These are phyloP conservation scores for Agriopis aurantiaria DNA, from an alignment of 2,888 invertebrate species.

Conservation along the genomic window DNA sequence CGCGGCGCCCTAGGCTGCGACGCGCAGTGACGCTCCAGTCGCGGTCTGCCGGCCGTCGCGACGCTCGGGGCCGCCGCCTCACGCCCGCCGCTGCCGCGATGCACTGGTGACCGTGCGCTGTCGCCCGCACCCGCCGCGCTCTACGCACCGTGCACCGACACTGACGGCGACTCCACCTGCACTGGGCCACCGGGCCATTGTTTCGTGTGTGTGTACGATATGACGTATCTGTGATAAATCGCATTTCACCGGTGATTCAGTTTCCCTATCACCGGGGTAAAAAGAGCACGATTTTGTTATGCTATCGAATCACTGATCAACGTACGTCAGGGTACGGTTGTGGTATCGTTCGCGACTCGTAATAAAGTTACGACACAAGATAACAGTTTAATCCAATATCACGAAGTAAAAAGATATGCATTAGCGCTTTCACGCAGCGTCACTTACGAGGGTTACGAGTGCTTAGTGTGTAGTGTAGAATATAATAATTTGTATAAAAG, in stretches of 20 bases:
- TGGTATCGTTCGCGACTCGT: conserved; percentile 61
- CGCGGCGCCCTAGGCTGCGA: conserved; percentile 81
- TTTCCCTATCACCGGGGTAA: conserved; percentile 48
- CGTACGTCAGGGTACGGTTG: conserved; percentile 56
- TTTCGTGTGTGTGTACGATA: conserved; percentile 65
- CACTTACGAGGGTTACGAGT: conserved; percentile 53
- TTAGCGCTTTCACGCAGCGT: conserved; percentile 71
- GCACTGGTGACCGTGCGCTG: conserved; percentile 67
- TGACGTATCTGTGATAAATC: conserved; percentile 55
- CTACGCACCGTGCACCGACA: conserved; percentile 32
- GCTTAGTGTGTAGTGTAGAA: conserved; percentile 62
- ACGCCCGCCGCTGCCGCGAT: conserved; percentile 74
- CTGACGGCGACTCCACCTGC: conserved; percentile 42
- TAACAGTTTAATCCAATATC: conserved; percentile 82
- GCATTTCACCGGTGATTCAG: conserved; percentile 48
- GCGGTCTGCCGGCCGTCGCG: conserved; percentile 86
- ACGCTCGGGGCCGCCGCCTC: conserved; percentile 78
- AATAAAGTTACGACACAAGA: conserved; percentile 75
- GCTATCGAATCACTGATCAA: conserved; percentile 72
- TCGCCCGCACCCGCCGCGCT: conserved; percentile 62
- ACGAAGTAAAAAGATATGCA: conserved; percentile 76
- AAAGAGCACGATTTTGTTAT: conserved; percentile 56
- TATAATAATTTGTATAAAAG: conserved; percentile 61
- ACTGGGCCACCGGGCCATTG: conserved; percentile 62
- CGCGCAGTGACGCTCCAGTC: conserved; percentile 84